phyloP scores from a whole-genome alignment of 2,113 vertebrate species.

The Glaucomys volans region DNA sequence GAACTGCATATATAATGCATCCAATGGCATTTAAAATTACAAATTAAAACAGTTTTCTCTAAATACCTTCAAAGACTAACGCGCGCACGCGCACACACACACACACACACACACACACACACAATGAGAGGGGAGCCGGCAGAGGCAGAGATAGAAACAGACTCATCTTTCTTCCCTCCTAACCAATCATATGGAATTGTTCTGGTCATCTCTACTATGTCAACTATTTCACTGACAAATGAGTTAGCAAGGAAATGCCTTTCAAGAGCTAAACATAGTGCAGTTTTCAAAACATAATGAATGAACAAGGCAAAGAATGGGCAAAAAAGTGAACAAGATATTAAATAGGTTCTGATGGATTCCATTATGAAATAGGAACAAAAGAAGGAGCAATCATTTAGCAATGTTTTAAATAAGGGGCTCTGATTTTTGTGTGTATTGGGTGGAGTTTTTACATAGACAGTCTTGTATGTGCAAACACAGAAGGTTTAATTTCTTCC shows the following conservation, averaged over 20 bases:
- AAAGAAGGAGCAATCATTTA: not conserved
- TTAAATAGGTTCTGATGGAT: not conserved
- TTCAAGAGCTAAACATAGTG: slow-evolving; percentile 26
- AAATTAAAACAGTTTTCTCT: slow-evolving; percentile 1
- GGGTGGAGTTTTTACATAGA: not conserved
- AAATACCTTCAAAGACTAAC: not conserved
- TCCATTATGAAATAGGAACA: not conserved
- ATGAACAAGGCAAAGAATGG: not conserved
- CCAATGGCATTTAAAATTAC: not conserved
- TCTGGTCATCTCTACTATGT: not conserved
- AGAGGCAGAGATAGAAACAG: not conserved
- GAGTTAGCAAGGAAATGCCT: not conserved
- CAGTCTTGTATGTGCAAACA: not conserved
- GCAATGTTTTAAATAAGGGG: not conserved
- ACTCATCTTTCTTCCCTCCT: not conserved
- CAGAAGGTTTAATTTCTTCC: not conserved
- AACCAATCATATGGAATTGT: not conserved
- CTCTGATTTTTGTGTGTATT: not conserved
- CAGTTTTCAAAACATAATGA: not conserved
- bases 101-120: not conserved
- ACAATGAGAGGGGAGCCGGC: too few species aligned
- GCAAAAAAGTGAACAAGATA: not conserved
- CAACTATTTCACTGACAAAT: slow-evolving; percentile 15
- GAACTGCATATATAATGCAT: not conserved
- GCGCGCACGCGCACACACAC: too few species aligned